A percentile compares a stretch with the other conserved stretches of the same genome.
phyloP scores from a whole-genome alignment of 2,888 invertebrate genomes.

The Smittia aterrima region DNA sequence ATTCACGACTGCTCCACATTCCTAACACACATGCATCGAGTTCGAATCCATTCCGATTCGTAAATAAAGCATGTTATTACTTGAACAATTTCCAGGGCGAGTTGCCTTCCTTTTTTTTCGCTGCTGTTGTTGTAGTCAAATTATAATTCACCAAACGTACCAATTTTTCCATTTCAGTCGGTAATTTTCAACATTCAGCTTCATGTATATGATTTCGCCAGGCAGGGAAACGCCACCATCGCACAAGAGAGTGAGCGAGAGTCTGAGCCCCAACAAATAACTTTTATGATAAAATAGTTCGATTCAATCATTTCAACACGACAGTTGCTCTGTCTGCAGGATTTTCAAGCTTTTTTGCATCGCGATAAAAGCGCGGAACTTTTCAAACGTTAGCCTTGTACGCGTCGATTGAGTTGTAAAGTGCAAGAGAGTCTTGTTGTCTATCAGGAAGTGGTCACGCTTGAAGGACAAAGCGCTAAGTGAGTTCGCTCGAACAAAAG shows the following conservation, averaged over 20 bases:
- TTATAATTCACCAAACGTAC: slow-evolving; percentile 33
- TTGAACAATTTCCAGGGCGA: background rate
- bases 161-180: slow-evolving; percentile 34
- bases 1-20: background rate
- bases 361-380: no score
- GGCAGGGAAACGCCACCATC: slow-evolving; percentile 19
- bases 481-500: no score
- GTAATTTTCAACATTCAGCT: slow-evolving; percentile 22
- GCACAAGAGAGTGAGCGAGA: background rate
- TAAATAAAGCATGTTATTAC: background rate
- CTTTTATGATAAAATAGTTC: slow-evolving; percentile 33
- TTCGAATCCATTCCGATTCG: background rate
- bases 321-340: background rate
- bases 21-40: background rate
- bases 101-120: background rate
- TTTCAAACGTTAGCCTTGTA: background rate
- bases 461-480: no score
- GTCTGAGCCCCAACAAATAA: background rate
- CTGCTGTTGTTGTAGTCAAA: slow-evolving; percentile 34
- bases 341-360: slow-evolving; percentile 3
- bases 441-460: no score
- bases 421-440: no score
- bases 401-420: no score
- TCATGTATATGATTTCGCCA: slow-evolving; percentile 28
- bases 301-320: slow-evolving; percentile 37